These are phyloP conservation scores for Allacma fusca DNA, from an alignment of 2,888 invertebrate species.

Conservation along the genomic window DNA sequence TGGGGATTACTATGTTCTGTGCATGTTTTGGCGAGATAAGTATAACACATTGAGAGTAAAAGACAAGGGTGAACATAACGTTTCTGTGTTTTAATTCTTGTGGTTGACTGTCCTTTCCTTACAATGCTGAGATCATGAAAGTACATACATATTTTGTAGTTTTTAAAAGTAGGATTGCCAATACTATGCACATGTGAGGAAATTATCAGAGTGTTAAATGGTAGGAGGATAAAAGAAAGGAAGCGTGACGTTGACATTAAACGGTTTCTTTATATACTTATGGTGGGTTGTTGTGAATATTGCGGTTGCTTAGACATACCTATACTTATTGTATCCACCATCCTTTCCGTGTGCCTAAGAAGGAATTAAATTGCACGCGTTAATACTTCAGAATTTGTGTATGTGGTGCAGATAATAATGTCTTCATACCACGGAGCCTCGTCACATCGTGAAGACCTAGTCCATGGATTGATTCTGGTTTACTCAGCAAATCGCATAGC, in stretches of 20 bases:
- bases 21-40: no score
- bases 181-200: background rate
- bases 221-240: constrained; percentile 35
- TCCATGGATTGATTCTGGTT: constrained; percentile 93
- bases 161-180: no score
- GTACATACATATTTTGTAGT: no score
- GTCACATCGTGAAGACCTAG: constrained; percentile 88
- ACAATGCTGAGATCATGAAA: no score
- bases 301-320: background rate
- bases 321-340: background rate
- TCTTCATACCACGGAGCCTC: constrained; percentile 94
- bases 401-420: constrained; percentile 71
- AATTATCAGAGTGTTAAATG: constrained; percentile 41
- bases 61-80: background rate
- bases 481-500: constrained; percentile 95
- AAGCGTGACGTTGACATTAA: constrained; percentile 40
- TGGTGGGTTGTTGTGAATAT: constrained; percentile 14
- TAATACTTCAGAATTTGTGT: constrained; percentile 2
- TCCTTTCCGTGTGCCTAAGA: background rate
- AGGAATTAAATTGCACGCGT: background rate
- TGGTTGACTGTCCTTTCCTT: no score
- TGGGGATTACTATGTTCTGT: no score
- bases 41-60: background rate
- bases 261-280: constrained; percentile 27
- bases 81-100: background rate